Conservation (phyloP, 2,113 vertebrate species). For the Andinoacara biseriatus region DNA sequence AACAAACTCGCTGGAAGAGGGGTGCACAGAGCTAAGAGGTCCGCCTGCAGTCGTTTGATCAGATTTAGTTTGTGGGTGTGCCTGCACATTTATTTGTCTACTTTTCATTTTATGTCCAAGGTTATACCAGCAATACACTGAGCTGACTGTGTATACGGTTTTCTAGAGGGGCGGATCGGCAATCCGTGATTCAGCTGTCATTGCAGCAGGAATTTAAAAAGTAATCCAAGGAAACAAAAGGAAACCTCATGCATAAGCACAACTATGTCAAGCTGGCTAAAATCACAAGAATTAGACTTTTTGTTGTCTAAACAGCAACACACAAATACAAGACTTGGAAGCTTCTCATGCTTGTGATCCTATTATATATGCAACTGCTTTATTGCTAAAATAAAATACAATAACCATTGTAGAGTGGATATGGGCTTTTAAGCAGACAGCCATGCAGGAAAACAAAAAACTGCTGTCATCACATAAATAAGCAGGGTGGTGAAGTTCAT, state of each 20-base stretch:
- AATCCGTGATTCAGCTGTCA: constrained; percentile 23
- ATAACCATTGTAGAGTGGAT: not conserved
- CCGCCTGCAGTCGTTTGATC: constrained; percentile 15
- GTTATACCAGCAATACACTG: constrained; percentile 12
- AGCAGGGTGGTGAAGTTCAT: not conserved
- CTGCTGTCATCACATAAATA: not conserved
- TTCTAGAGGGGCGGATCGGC: not conserved
- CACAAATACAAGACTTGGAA: not conserved
- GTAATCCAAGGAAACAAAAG: constrained; percentile 28
- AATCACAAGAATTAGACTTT: constrained; percentile 1
- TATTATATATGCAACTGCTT: not conserved
- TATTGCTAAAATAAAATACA: not conserved
- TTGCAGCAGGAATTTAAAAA: not conserved
- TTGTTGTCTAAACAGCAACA: constrained; percentile 13
- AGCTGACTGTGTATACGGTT: constrained; percentile 2
- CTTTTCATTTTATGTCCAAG: not conserved
- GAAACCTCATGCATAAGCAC: constrained; percentile 12
- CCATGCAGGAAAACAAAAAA: not conserved
- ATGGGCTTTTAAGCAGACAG: not conserved
- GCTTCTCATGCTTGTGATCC: not conserved
- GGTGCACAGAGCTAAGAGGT: not conserved
- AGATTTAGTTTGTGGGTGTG: not conserved
- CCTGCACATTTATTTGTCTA: not conserved
- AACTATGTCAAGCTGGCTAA: not conserved
- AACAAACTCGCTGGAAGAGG: not conserved